These are phyloP conservation scores for Eufriesea mexicana DNA, from an alignment of 1,140 invertebrate species.

Conservation along the genomic window DNA sequence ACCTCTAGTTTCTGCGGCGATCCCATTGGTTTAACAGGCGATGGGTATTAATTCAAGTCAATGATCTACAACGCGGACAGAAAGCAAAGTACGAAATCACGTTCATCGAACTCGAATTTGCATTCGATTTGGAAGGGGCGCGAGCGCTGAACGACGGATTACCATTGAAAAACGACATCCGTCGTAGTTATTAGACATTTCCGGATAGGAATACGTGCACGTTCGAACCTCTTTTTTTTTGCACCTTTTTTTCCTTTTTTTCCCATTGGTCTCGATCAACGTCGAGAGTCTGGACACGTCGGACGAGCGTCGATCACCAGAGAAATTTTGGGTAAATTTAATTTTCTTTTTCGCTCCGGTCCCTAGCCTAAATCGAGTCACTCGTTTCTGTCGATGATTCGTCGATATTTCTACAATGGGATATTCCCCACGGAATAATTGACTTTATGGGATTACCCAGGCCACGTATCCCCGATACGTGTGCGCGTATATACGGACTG, in stretches of 20 bases:
- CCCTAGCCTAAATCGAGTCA: constrained; percentile 67
- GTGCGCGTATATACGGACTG: constrained; percentile 5
- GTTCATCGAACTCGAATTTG: not conserved
- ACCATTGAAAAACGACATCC: constrained; percentile 24
- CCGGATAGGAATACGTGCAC: constrained; percentile 8
- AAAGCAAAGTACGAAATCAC: constrained; percentile 19
- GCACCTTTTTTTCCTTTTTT: not conserved
- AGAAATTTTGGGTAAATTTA: constrained; percentile 66
- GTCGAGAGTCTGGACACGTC: constrained; percentile 56
- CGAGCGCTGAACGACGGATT: not conserved
- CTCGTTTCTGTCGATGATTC: constrained; percentile 71
- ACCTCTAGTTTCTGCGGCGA: not conserved
- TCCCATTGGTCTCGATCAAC: not conserved
- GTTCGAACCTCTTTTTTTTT: constrained; percentile 2
- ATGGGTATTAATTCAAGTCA: too few relatives aligned
- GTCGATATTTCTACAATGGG: constrained; percentile 74
- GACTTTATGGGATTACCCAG: constrained; percentile 75
- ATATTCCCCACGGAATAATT: constrained; percentile 72
- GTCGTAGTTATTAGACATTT: constrained; percentile 46
- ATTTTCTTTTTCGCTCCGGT: constrained; percentile 61
- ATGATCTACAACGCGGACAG: not conserved
- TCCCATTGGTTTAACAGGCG: not conserved
- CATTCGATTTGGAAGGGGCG: not conserved
- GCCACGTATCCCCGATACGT: constrained; percentile 55
- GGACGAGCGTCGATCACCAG: constrained; percentile 43